Evolutionary conservation across 1,140 invertebrate genomes (phyloP).

Genomic region (Brachionus koreanus): DNA sequence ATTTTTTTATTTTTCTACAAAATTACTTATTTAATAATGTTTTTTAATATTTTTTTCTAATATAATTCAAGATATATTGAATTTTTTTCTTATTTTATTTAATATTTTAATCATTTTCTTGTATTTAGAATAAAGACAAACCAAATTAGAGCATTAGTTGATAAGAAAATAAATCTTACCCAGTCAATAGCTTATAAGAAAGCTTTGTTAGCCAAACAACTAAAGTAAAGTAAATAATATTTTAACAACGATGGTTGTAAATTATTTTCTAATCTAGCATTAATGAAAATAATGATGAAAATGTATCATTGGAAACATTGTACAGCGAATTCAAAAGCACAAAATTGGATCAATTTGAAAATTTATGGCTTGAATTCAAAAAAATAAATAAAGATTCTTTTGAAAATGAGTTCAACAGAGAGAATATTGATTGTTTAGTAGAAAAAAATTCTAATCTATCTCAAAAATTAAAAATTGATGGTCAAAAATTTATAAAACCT

Average conservation of each 20-base stretch:
- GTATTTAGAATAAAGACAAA: background rate
- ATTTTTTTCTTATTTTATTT: too few relatives aligned
- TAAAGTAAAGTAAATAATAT: background rate
- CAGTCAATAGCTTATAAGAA: background rate
- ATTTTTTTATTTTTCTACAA: too few relatives aligned
- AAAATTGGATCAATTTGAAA: constrained; percentile 5
- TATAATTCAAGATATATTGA: too few relatives aligned
- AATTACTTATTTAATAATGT: too few relatives aligned
- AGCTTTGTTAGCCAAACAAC: background rate
- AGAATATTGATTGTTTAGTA: constrained; percentile 1
- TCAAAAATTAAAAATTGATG: constrained; percentile 21
- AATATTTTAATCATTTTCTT: too few relatives aligned
- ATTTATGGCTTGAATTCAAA: background rate
- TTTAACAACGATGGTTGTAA: background rate
- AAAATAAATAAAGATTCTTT: background rate
- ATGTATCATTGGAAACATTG: background rate
- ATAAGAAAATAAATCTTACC: constrained; percentile 18
- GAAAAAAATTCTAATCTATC: background rate
- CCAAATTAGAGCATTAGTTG: background rate
- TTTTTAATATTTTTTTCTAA: too few relatives aligned
- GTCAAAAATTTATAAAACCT: background rate
- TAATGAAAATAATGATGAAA: background rate
- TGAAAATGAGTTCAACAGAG: constrained; percentile 19
- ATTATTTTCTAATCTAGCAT: background rate
- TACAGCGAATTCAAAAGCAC: background rate